Evolutionary conservation across 2,797 vertebrate genomes (phyloP).

Genomic region (Decapterus maruadsi): DNA sequence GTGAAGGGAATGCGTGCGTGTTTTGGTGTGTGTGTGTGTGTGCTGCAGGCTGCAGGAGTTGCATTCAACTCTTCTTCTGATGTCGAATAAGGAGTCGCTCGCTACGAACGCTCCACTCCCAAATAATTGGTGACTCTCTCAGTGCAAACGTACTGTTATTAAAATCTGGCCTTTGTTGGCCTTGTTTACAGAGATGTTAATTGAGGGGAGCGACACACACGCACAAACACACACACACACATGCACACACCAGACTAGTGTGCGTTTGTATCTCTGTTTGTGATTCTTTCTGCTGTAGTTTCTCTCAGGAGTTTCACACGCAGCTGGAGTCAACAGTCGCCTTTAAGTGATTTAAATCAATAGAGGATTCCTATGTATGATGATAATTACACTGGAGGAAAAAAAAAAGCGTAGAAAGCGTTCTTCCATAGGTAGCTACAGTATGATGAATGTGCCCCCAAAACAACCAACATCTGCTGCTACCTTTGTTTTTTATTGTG

Average conservation of each 20-base stretch:
- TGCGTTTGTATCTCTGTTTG: slow-evolving; percentile 14
- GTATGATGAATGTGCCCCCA: slow-evolving; percentile 51
- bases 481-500: slow-evolving; percentile 37
- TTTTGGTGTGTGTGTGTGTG: slow-evolving; percentile 6
- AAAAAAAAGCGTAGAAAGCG: slow-evolving; percentile 4
- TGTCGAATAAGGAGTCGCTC: slow-evolving; percentile 71
- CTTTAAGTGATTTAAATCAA: slow-evolving; percentile 24
- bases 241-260: neutral
- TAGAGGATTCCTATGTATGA: slow-evolving; percentile 30
- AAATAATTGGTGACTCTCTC: slow-evolving; percentile 78
- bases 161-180: slow-evolving; percentile 72
- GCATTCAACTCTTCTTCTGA: slow-evolving; percentile 70
- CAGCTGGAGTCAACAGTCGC: slow-evolving; percentile 16
- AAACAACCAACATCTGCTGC: slow-evolving; percentile 60
- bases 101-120: slow-evolving; percentile 47
- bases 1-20: slow-evolving; percentile 8
- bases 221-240: neutral
- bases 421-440: slow-evolving; percentile 42
- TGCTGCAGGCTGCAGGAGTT: slow-evolving; percentile 58
- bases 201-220: slow-evolving; percentile 40
- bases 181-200: slow-evolving; percentile 78
- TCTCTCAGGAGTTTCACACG: neutral
- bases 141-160: slow-evolving; percentile 58
- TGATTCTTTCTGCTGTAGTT: neutral
- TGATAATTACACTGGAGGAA: slow-evolving; percentile 39